phyloP scores from a whole-genome alignment of 2,797 vertebrate genomes.

The Eutrigla gurnardus region DNA sequence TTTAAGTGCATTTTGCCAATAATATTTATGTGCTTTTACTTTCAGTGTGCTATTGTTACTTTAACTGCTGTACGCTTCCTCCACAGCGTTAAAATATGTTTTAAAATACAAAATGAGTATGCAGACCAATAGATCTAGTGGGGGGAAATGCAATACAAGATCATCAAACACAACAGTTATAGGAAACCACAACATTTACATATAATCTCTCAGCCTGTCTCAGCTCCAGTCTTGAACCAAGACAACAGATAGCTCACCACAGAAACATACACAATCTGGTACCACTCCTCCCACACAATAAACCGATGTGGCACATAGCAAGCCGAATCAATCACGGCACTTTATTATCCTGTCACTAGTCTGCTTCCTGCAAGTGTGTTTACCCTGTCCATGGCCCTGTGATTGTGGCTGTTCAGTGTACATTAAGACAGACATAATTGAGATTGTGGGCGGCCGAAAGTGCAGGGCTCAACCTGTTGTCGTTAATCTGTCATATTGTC shows the following conservation, averaged over 20 bases:
- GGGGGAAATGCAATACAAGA: background rate
- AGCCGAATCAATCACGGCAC: slow-evolving; percentile 85
- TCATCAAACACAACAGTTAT: slow-evolving; percentile 8
- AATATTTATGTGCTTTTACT: background rate
- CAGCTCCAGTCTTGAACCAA: slow-evolving; percentile 42
- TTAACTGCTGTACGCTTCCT: background rate
- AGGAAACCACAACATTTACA: slow-evolving; percentile 55
- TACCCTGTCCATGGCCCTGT: slow-evolving; percentile 81
- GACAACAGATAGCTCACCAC: slow-evolving; percentile 65
- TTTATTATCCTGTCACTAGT: slow-evolving; percentile 87
- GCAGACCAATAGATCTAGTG: background rate
- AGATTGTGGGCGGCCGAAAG: slow-evolving; percentile 83
- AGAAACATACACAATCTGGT: slow-evolving; percentile 79
- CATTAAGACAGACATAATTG: slow-evolving; percentile 86
- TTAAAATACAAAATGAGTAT: background rate
- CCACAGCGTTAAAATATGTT: background rate
- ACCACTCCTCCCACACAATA: slow-evolving; percentile 81
- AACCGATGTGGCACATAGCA: slow-evolving; percentile 80
- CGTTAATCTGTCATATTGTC: slow-evolving; percentile 88
- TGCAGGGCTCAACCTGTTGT: slow-evolving; percentile 83
- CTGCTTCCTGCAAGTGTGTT: slow-evolving; percentile 84
- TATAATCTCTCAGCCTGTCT: slow-evolving; percentile 31
- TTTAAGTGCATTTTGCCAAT: background rate
- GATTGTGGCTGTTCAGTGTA: slow-evolving; percentile 80
- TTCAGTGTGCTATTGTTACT: background rate